phyloP scores from a whole-genome alignment of 2,888 invertebrate genomes.

The Drosophila nr. perissopoda region DNA sequence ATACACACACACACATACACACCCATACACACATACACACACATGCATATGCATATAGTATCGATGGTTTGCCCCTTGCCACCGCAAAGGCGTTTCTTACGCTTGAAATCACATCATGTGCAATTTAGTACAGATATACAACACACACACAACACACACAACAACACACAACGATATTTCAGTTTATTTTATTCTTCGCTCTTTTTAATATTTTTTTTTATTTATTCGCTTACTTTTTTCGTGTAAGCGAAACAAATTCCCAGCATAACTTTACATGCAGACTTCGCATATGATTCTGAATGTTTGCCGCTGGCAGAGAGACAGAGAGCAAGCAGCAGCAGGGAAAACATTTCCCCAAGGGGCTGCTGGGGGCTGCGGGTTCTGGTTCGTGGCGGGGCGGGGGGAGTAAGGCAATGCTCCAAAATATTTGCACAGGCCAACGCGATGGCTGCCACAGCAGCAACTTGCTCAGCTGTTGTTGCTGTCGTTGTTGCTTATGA shows the following conservation, averaged over 20 bases:
- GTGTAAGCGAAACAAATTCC: conserved; percentile 63
- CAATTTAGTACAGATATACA: conserved; percentile 75
- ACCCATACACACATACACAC: background rate
- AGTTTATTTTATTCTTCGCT: conserved; percentile 8
- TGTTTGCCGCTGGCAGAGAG: conserved; percentile 36
- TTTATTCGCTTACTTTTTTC: conserved; percentile 39
- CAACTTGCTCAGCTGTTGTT: conserved; percentile 40
- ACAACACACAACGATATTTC: conserved; percentile 37
- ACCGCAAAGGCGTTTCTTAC: conserved; percentile 66
- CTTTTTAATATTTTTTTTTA: conserved; percentile 19
- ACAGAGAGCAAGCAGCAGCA: conserved; percentile 23
- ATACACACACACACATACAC: background rate
- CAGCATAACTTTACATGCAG: conserved; percentile 68
- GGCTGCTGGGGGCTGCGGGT: background rate
- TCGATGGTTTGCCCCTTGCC: conserved; percentile 50
- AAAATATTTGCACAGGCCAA: conserved; percentile 76
- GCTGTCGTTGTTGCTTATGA: conserved; percentile 61
- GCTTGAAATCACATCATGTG: conserved; percentile 81
- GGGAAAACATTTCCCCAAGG: conserved; percentile 58
- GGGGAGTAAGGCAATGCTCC: conserved; percentile 24
- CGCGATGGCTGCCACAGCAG: conserved; percentile 59
- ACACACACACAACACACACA: conserved; percentile 26
- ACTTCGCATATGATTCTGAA: conserved; percentile 57
- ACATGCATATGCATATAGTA: conserved; percentile 37
- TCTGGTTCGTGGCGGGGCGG: background rate